phyloP scores from a whole-genome alignment of 1,140 invertebrate species.

The Ostrea denselamellosa region DNA sequence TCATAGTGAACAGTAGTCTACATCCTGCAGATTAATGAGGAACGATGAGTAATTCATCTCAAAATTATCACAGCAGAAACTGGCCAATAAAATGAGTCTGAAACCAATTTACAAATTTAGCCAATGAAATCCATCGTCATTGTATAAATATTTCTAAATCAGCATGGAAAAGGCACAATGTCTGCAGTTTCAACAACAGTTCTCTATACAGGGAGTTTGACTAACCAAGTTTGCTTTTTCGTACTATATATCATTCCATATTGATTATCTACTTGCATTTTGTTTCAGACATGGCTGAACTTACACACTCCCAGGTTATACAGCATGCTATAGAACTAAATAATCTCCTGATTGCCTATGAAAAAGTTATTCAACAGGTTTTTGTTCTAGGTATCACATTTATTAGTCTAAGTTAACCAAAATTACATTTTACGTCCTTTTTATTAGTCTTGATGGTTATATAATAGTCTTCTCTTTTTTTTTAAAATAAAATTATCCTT shows the following conservation, averaged over 20 bases:
- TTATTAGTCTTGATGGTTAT: too few relatives aligned
- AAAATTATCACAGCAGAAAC: not conserved
- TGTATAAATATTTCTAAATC: not conserved
- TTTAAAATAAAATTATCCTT: too few relatives aligned
- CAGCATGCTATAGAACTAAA: slow-evolving; percentile 4
- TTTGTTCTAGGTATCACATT: not conserved
- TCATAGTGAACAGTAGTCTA: slow-evolving; percentile 7
- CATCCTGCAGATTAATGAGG: not conserved
- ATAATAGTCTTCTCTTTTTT: too few relatives aligned
- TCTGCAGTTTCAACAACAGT: not conserved
- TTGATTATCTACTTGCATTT: not conserved
- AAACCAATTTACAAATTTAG: not conserved
- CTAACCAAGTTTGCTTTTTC: not conserved
- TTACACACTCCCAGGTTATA: not conserved
- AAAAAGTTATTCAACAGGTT: not conserved
- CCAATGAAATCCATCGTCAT: not conserved
- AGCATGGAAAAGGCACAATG: not conserved
- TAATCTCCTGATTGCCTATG: not conserved
- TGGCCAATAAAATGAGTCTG: not conserved
- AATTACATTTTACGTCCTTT: too few relatives aligned
- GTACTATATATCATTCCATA: not conserved
- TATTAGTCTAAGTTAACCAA: not conserved
- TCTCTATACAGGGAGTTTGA: not conserved
- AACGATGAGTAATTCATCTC: not conserved
- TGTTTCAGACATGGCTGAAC: not conserved